Evolutionary conservation across 2,888 invertebrate genomes (phyloP).

Genomic region (Orthosia cruda): DNA sequence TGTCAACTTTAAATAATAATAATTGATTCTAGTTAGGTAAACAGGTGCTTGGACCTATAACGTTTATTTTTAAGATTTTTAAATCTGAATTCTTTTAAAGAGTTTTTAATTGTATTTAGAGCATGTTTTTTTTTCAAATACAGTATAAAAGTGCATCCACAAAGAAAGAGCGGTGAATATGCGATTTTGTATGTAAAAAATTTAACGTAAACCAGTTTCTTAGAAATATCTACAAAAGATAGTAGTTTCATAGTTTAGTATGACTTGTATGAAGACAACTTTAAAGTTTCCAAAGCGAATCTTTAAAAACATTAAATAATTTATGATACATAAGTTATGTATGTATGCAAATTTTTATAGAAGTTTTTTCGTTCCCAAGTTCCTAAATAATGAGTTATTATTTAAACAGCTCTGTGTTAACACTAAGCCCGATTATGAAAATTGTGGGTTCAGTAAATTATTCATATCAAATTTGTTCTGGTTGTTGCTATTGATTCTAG

Average conservation of each 20-base stretch:
- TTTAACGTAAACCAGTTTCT: conserved; percentile 28
- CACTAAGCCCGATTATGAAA: background rate
- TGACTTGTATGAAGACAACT: conserved; percentile 32
- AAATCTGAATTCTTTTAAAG: background rate
- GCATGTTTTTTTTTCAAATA: conserved; percentile 9
- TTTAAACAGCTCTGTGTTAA: background rate
- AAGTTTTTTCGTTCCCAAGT: conserved; percentile 34
- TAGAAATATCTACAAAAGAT: conserved; percentile 38
- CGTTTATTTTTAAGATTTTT: background rate
- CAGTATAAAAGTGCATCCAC: conserved; percentile 46
- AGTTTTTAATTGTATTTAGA: background rate
- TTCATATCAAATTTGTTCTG: conserved; percentile 33
- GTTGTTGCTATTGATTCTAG: too few species aligned
- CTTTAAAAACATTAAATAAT: conserved; percentile 19
- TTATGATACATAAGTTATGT: conserved; percentile 53
- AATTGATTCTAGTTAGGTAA: too few species aligned
- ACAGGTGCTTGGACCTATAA: too few species aligned
- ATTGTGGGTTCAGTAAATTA: background rate
- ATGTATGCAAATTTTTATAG: conserved; percentile 42
- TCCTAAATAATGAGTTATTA: background rate
- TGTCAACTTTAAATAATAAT: too few species aligned
- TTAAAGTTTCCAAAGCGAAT: conserved; percentile 37
- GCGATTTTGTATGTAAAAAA: conserved; percentile 57
- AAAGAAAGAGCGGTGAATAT: conserved; percentile 23
- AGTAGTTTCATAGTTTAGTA: conserved; percentile 39